phyloP scores from a whole-genome alignment of 2,797 vertebrate genomes.

The Rhyacichthys aspro region DNA sequence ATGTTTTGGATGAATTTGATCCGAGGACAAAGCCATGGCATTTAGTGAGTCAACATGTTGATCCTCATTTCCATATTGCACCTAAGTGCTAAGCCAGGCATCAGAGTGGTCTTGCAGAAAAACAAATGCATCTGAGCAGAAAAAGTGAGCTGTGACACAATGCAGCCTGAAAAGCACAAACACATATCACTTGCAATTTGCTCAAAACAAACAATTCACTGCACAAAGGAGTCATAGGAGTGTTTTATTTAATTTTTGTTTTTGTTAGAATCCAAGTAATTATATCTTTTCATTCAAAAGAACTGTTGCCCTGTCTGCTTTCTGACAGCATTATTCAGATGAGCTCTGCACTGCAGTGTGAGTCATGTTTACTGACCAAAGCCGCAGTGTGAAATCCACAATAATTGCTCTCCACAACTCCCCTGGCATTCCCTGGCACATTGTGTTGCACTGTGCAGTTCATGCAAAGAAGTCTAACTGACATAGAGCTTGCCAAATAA shows the following conservation, averaged over 20 bases:
- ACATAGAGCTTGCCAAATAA: slow-evolving; percentile 44
- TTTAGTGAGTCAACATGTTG: slow-evolving; percentile 59
- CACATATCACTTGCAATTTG: slow-evolving; percentile 47
- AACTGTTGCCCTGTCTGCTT: slow-evolving; percentile 33
- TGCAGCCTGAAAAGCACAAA: slow-evolving; percentile 55
- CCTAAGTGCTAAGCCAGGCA: slow-evolving; percentile 41
- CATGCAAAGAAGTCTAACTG: slow-evolving; percentile 47
- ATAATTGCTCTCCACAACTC: slow-evolving; percentile 71
- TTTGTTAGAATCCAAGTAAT: slow-evolving; percentile 39
- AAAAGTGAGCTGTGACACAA: slow-evolving; percentile 15
- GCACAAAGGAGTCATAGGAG: slow-evolving; percentile 4
- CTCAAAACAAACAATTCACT: slow-evolving; percentile 34
- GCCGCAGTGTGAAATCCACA: slow-evolving; percentile 75
- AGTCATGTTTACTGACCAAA: slow-evolving; percentile 78
- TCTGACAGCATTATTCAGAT: slow-evolving; percentile 73
- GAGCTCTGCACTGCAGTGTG: slow-evolving; percentile 71
- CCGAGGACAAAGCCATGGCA: slow-evolving; percentile 43
- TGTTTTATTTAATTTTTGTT: background rate
- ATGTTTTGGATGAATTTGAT: slow-evolving; percentile 43
- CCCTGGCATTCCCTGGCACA: slow-evolving; percentile 56
- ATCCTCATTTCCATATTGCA: slow-evolving; percentile 67
- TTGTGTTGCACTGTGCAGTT: slow-evolving; percentile 40
- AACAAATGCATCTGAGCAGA: slow-evolving; percentile 36
- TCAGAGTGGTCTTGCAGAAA: slow-evolving; percentile 36
- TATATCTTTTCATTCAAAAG: slow-evolving; percentile 46